Evolutionary conservation across 2,113 vertebrate species (phyloP).

Genomic region (Rhadina sibilatrix): DNA sequence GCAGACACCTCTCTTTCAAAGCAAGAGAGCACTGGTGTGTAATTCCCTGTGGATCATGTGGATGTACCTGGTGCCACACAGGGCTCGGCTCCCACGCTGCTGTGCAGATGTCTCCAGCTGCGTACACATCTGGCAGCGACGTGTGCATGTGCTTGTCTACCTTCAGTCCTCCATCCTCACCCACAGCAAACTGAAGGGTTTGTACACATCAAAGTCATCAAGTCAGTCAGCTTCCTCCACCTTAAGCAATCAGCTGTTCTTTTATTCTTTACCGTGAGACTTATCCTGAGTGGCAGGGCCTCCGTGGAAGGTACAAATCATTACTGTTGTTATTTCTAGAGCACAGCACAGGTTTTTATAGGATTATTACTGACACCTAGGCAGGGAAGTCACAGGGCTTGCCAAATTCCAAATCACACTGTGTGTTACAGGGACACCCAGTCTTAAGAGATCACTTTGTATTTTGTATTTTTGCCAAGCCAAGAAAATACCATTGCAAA

Average conservation of each 20-base stretch:
- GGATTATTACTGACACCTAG: not conserved
- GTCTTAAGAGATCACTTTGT: not conserved
- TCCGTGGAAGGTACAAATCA: not conserved
- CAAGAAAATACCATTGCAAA: not conserved
- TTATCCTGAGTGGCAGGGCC: not conserved
- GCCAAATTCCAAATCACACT: not conserved
- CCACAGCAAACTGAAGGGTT: slow-evolving; percentile 80
- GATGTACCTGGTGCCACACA: slow-evolving; percentile 89
- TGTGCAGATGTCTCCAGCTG: slow-evolving; percentile 92
- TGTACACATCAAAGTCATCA: not conserved
- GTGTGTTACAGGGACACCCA: not conserved
- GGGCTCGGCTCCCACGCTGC: slow-evolving; percentile 84
- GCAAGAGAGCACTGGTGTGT: not conserved
- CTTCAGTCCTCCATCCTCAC: slow-evolving; percentile 82
- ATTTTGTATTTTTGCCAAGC: not conserved
- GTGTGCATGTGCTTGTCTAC: slow-evolving; percentile 90
- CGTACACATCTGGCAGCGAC: slow-evolving; percentile 82
- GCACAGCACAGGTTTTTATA: not conserved
- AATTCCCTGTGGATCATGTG: not conserved
- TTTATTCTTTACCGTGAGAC: not conserved
- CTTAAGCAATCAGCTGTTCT: not conserved
- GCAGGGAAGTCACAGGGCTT: not conserved
- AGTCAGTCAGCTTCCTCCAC: not conserved
- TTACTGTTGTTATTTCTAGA: not conserved
- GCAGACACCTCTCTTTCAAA: not conserved